A percentile compares a stretch with the other conserved stretches of the same genome.
Conservation (phyloP, 2,113 vertebrate genomes). For the Eonycteris spelaea region DNA sequence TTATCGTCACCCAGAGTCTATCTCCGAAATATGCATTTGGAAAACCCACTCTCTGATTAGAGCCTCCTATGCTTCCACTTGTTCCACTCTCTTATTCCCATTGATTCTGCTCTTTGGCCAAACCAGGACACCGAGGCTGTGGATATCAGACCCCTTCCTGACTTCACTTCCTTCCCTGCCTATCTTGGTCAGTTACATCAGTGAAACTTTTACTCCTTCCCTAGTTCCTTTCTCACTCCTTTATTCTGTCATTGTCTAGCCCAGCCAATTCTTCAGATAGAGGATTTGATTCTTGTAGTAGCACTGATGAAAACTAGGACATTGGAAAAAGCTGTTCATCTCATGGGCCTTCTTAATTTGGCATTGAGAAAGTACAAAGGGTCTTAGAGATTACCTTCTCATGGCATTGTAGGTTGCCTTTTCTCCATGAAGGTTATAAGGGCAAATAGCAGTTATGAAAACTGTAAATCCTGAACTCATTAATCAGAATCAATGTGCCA, state of each 20-base stretch:
- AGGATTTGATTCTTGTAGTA: not conserved
- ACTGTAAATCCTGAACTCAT: not conserved
- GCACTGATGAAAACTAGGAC: not conserved
- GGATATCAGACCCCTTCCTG: not conserved
- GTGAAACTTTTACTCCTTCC: not conserved
- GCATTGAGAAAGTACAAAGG: not conserved
- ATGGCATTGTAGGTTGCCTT: not conserved
- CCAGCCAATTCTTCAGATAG: not conserved
- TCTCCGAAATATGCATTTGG: not conserved
- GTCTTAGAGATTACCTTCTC: not conserved
- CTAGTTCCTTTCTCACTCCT: not conserved
- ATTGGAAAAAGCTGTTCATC: not conserved
- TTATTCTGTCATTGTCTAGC: not conserved
- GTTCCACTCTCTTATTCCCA: not conserved
- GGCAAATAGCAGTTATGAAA: not conserved
- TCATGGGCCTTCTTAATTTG: not conserved
- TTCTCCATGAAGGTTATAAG: not conserved
- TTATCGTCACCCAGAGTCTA: not conserved
- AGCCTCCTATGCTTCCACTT: not conserved
- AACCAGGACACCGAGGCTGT: not conserved
- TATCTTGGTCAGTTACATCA: not conserved
- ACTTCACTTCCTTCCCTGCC: not conserved
- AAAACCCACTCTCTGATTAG: not conserved
- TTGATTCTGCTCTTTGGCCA: not conserved
- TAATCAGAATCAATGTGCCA: not conserved